A percentile compares a stretch with the other conserved stretches of the same genome.
phyloP scores from a whole-genome alignment of 1,140 invertebrate genomes.

The Neuroterus valhalla region DNA sequence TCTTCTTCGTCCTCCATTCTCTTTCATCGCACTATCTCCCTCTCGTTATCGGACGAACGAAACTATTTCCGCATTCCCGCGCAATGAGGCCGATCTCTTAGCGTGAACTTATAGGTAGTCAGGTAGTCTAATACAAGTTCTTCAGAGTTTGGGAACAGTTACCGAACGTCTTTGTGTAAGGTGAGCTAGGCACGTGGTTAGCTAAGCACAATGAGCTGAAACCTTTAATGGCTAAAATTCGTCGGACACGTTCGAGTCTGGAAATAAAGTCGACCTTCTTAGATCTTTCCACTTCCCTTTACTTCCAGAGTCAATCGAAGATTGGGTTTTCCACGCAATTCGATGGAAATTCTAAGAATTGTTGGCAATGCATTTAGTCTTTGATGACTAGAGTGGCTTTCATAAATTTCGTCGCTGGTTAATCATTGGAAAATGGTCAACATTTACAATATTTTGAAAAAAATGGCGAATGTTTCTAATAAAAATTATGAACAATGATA shows the following conservation, averaged over 20 bases:
- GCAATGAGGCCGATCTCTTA: slow-evolving; percentile 62
- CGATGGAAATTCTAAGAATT: neutral
- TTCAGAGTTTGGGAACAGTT: slow-evolving; percentile 62
- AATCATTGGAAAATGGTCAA: no score
- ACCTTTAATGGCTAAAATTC: slow-evolving; percentile 63
- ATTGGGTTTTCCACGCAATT: neutral
- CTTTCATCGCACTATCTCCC: slow-evolving; percentile 32
- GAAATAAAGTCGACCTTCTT: slow-evolving; percentile 44
- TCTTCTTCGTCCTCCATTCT: slow-evolving; percentile 9
- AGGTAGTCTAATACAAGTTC: slow-evolving; percentile 65
- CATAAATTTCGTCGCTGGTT: no score
- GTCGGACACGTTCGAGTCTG: slow-evolving; percentile 58
- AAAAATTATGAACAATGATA: no score
- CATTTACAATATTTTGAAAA: no score
- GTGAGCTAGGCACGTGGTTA: slow-evolving; percentile 45
- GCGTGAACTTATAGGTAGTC: slow-evolving; percentile 61
- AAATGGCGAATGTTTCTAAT: no score
- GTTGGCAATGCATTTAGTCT: no score
- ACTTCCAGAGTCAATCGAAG: neutral
- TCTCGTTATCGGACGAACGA: slow-evolving; percentile 46
- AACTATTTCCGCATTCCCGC: slow-evolving; percentile 61
- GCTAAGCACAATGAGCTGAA: slow-evolving; percentile 63
- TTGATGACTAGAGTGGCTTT: no score
- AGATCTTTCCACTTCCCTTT: neutral
- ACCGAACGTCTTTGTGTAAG: slow-evolving; percentile 47